Percentiles rank a stretch among this genome's conserved stretches.
These are phyloP conservation scores for Nestor notabilis DNA, from an alignment of 2,113 vertebrate species.

Conservation along the genomic window DNA sequence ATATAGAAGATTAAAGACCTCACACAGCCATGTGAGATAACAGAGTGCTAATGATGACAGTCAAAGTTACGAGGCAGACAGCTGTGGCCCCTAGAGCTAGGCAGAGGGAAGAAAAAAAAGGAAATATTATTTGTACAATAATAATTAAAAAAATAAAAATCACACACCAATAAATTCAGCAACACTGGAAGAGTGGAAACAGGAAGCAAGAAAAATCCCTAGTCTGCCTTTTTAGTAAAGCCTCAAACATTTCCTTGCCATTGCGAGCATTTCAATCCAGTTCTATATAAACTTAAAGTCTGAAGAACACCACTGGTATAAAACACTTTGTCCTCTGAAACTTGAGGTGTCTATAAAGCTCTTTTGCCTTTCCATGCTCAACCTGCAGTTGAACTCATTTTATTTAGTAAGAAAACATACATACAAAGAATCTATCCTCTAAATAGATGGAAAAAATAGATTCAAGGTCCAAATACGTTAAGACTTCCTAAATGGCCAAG, in stretches of 20 bases:
- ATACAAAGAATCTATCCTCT: background rate
- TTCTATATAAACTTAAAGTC: background rate
- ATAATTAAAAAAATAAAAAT: background rate
- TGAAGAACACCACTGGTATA: background rate
- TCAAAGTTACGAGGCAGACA: background rate
- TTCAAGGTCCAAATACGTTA: background rate
- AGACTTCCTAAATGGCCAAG: background rate
- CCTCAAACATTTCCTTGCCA: background rate
- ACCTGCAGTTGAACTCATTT: background rate
- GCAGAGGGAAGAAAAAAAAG: fast-evolving
- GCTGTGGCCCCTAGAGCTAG: background rate
- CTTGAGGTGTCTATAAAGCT: background rate
- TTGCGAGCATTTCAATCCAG: background rate
- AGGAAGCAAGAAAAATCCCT: background rate
- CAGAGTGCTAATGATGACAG: background rate
- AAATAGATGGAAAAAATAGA: background rate
- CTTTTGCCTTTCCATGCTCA: background rate
- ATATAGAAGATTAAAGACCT: slow-evolving; percentile 13
- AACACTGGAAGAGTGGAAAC: background rate
- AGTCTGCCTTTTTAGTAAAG: background rate
- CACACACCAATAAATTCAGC: background rate
- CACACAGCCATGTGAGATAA: background rate
- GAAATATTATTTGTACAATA: background rate
- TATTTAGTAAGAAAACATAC: background rate
- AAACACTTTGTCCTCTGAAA: background rate